phyloP scores from a whole-genome alignment of 2,797 vertebrate species.

The Pseudocheirus occidentalis region DNA sequence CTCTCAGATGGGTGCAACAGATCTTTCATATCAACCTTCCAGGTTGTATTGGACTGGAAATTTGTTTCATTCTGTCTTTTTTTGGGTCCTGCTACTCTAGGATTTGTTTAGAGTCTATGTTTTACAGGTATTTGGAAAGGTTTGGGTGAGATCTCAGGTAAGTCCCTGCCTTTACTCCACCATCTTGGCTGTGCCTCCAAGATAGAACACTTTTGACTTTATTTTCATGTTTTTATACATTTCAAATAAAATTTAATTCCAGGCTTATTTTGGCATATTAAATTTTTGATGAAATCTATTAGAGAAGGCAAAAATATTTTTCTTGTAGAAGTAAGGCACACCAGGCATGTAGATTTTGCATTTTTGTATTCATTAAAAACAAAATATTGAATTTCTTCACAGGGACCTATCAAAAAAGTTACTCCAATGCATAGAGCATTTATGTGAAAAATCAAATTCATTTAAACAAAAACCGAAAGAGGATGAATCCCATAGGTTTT shows the following conservation, averaged over 20 bases:
- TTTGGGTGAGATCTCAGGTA: too few species aligned
- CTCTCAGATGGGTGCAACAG: too few species aligned
- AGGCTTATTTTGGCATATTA: not conserved
- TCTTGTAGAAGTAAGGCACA: not conserved
- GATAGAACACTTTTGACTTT: not conserved
- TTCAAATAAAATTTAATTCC: not conserved
- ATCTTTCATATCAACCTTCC: too few species aligned
- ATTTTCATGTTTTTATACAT: not conserved
- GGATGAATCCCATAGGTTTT: not conserved
- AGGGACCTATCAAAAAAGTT: not conserved
- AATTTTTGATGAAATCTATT: not conserved
- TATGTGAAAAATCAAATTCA: not conserved
- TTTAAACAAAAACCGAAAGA: not conserved
- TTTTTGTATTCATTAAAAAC: not conserved
- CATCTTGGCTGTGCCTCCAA: too few species aligned
- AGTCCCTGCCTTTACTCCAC: too few species aligned
- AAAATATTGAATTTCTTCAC: not conserved
- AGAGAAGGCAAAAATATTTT: not conserved
- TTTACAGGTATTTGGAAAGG: too few species aligned
- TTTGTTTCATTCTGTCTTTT: too few species aligned
- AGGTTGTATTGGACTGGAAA: too few species aligned
- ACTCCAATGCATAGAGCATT: not conserved
- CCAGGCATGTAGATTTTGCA: not conserved
- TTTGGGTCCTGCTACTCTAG: too few species aligned
- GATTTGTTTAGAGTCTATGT: too few species aligned